Base-by-base conservation (phyloP, 37 sponge, comb jelly and placozoan species). In the Aphrocallistes beatrix region DNA sequence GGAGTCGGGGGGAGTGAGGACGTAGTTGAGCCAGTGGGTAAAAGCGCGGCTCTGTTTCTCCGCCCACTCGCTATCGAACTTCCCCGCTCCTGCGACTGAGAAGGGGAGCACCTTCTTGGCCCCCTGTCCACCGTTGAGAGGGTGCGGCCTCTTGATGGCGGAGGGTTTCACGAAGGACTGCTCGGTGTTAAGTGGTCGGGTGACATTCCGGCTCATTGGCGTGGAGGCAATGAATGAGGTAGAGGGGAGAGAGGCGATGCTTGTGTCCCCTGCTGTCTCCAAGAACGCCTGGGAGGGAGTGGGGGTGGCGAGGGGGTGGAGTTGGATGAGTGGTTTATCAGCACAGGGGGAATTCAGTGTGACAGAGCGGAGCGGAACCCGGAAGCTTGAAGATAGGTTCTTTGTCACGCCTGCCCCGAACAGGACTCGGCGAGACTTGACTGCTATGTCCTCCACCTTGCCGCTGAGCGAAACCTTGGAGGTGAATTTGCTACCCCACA, bases 21-120 rank as follows among this genome's bases (percentile, higher is more conserved):
- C 82, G 83, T 87, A 92, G 81, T 96, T 96, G 21, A 93, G 83
- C 96, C 96, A 96, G 23, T 84, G 84, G 34, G 90, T 89, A 83
- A 96, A 96, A 9, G 84, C 93, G 75, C 75, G 34, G 3, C 6
- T 60, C 75, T 60, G 75, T 60, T 60, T 60, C 28, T 60, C 75
- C 3, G 75, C 75, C 75, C 75, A 60, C 34, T 60, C 28, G 34
- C 17, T 60, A 13, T 60, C 75, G 34, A 60, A 60, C 3, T 3
- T 19, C 6, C 75, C 75, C 25, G 75, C 75, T 3, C 75, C 75
- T 3, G 75, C 28, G 34, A 1, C 17, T 3, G 32, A 60, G 75
- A 60, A 60, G 25, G 75, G 10, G 28, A 60, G 75, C 25, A 6
- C 3, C 34, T 30, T 3, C 45, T 42, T 13, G 10, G 13, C 75